phyloP scores from a whole-genome alignment of 1,140 invertebrate genomes.

The Neotoxoptera formosana region DNA sequence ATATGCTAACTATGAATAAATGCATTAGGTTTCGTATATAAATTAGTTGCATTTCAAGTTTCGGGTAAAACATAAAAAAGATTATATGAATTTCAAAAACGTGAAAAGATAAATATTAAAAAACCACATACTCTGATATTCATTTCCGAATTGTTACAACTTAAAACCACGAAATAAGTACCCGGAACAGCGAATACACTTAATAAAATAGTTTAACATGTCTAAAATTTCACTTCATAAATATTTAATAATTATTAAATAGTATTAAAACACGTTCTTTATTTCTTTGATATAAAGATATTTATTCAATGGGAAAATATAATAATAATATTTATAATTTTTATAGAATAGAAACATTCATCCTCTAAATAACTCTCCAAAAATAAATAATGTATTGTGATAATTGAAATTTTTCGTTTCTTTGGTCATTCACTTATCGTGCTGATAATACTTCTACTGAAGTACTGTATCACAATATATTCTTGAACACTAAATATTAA shows the following conservation, averaged over 20 bases:
- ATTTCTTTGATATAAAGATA: neutral
- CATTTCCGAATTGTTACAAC: neutral
- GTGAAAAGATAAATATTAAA: neutral
- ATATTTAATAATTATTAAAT: neutral
- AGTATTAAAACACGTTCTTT: neutral
- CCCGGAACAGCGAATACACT: neutral
- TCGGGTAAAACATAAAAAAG: neutral
- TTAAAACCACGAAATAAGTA: neutral
- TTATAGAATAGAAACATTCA: neutral
- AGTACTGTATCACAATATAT: neutral
- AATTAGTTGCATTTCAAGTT: neutral
- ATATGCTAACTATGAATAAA: neutral
- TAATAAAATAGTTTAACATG: neutral
- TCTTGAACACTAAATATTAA: neutral
- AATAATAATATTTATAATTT: neutral
- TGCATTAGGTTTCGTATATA: neutral
- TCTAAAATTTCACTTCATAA: neutral
- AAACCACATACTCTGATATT: neutral
- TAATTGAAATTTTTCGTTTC: neutral
- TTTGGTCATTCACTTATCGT: neutral
- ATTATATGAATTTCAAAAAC: neutral
- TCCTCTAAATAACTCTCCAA: neutral
- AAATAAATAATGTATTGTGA: neutral
- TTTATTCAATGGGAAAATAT: neutral
- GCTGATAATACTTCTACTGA: neutral